phyloP scores from a whole-genome alignment of 2,797 vertebrate species.

The Adrianichthys oophorus region DNA sequence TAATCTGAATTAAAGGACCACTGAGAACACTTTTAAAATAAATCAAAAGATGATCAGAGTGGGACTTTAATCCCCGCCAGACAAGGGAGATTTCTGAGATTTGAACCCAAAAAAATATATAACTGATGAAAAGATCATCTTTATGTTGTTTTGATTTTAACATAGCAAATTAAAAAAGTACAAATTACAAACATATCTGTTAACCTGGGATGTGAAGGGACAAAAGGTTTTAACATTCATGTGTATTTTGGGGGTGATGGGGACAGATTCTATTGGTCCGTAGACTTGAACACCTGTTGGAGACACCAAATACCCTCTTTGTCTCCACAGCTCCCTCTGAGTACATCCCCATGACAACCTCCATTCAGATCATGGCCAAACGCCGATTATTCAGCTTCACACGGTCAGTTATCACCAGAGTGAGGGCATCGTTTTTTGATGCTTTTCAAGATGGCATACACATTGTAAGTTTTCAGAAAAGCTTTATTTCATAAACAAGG shows the following conservation, averaged over 20 bases:
- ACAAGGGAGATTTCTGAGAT: constrained; percentile 39
- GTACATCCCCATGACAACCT: constrained; percentile 73
- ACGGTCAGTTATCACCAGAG: constrained; percentile 58
- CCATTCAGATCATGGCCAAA: constrained; percentile 66
- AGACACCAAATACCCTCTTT: constrained; percentile 78
- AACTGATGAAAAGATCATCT: too few relatives aligned
- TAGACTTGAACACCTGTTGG: constrained; percentile 75
- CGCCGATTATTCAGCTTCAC: constrained; percentile 70
- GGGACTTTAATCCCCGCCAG: constrained; percentile 17
- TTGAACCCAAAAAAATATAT: constrained; percentile 1
- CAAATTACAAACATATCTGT: too few relatives aligned
- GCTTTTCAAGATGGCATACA: constrained; percentile 4
- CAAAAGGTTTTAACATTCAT: background rate
- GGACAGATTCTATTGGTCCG: constrained; percentile 54
- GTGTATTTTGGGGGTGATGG: constrained; percentile 29
- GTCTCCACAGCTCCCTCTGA: constrained; percentile 62
- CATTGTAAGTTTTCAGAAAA: constrained; percentile 27
- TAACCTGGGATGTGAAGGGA: constrained; percentile 1
- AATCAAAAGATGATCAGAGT: too few relatives aligned
- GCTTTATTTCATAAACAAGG: constrained; percentile 36
- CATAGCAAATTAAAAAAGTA: too few relatives aligned
- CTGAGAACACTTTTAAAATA: too few relatives aligned
- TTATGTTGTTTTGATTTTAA: too few relatives aligned
- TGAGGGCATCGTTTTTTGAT: constrained; percentile 56
- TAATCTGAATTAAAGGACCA: too few relatives aligned